Conservation (phyloP, 1,140 invertebrate genomes). For the Zaprionus ghesquierei region DNA sequence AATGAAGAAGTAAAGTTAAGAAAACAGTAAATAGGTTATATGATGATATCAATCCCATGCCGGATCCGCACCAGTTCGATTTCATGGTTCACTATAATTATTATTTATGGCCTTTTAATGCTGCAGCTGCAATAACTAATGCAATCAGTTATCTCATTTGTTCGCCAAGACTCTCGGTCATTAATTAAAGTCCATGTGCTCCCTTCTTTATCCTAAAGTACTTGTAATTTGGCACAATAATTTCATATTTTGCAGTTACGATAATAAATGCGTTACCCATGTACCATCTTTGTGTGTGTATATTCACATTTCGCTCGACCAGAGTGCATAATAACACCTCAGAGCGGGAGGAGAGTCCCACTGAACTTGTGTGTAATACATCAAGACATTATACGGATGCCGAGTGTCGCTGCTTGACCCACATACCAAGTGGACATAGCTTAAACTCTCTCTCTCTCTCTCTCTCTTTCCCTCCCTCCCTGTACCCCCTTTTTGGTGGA, state of each 20-base stretch:
- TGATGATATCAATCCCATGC: neutral
- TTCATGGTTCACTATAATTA: neutral
- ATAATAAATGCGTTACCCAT: conserved; percentile 52
- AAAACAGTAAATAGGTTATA: neutral
- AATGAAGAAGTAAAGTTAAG: neutral
- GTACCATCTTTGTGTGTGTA: too few species aligned
- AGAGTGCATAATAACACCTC: conserved; percentile 58
- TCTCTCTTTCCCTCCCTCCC: too few species aligned
- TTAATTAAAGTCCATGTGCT: conserved; percentile 5
- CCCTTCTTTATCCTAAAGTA: conserved; percentile 9
- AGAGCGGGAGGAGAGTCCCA: conserved; percentile 37
- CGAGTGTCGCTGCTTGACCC: conserved; percentile 71
- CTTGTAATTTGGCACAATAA: conserved; percentile 35
- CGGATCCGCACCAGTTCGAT: neutral
- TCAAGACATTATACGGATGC: conserved; percentile 55
- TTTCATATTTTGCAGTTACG: conserved; percentile 47
- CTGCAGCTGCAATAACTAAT: neutral
- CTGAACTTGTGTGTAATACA: conserved; percentile 51
- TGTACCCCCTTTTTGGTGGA: too few species aligned
- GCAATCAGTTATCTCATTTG: conserved; percentile 7
- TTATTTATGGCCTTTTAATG: neutral
- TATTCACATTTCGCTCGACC: neutral
- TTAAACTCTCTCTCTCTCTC: neutral
- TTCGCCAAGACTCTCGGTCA: neutral
- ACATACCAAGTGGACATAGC: conserved; percentile 50